Evolutionary conservation across 2,888 invertebrate species (phyloP), one percentile per base, ranked within the genome.

Genomic region (Ormyrus rosae): DNA sequence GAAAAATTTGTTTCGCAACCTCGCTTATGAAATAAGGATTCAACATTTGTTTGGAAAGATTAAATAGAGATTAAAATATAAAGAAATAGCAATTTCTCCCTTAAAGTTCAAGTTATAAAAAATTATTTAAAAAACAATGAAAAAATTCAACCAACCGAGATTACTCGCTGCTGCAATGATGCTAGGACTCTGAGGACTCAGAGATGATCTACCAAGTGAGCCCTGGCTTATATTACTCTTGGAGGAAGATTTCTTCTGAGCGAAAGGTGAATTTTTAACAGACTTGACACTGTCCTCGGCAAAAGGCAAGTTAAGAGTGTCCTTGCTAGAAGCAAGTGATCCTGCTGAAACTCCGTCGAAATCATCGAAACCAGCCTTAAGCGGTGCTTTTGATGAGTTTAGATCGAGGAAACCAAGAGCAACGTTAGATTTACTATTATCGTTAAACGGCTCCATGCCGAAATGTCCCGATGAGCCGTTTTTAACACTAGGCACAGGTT

Each of bases 311-410:
- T 90, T 88, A 7, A 90, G 83, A 0, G 88, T 88, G 81, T 89
- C 90, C 60, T 88, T 89, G 80, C 88, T 90, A 8, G 90, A 90
- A 48, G 85, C 85, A 2, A 88, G 78, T 11, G 90, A 90, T 11
- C 86, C 87, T 10, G 85, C 87, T 1, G 90, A 90, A 0, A 88
- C 87, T 13, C 89, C 90, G 75, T 90, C 90, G 76, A 90, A 90
- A 73, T 90, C 90, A 61, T 90, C 90, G 82, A 90, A 90, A 10
- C 87, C 89, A 6, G 90, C 90, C 74, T 88, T 90, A 34, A 89
- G 78, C 1, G 90, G 89, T 13, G 87, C 85, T 63, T 88, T 89
- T 4, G 89, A 88, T 11, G 88, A 88, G 80, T 90, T 87, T 13
- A 89, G 83, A 67, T 89, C 88, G 64, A 87, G 86, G 69, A 88